A percentile compares a stretch with the other conserved stretches of the same genome.
Evolutionary conservation across 2,113 vertebrate genomes (phyloP).

Genomic region (Hippocampus abdominalis): DNA sequence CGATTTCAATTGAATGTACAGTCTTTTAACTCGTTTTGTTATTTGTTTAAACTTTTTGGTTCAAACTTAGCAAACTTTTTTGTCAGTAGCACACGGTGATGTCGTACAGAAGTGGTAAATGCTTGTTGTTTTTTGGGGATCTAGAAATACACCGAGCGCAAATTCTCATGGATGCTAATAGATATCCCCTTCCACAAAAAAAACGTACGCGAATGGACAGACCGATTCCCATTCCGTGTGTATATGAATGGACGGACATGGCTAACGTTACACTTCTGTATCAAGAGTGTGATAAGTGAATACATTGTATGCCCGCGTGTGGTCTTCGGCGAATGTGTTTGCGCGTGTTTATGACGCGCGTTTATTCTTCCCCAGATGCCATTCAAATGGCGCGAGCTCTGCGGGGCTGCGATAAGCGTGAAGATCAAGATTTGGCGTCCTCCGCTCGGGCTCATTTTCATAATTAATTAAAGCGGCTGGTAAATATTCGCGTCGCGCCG

Average conservation of each 20-base stretch:
- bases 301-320: background rate
- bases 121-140: no score
- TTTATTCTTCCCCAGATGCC: conserved; percentile 33
- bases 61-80: no score
- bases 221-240: background rate
- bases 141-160: no score
- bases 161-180: no score
- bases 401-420: conserved; percentile 62
- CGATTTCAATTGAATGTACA: no score
- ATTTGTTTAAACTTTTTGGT: no score
- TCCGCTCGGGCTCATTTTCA: conserved; percentile 67
- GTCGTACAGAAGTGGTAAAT: no score
- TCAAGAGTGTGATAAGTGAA: background rate
- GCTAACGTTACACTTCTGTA: background rate
- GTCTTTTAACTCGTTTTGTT: no score
- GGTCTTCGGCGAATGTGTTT: background rate
- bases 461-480: conserved; percentile 71
- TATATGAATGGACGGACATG: background rate
- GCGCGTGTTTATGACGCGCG: background rate
- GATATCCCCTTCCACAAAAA: no score
- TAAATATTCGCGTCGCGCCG: conserved; percentile 65
- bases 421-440: conserved; percentile 66
- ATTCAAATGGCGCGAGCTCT: conserved; percentile 56
- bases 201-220: background rate
- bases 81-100: no score